Evolutionary conservation across 2,113 vertebrate species (phyloP), one percentile per base, ranked within the genome.

Genomic region (Potamarius usumacintae): DNA sequence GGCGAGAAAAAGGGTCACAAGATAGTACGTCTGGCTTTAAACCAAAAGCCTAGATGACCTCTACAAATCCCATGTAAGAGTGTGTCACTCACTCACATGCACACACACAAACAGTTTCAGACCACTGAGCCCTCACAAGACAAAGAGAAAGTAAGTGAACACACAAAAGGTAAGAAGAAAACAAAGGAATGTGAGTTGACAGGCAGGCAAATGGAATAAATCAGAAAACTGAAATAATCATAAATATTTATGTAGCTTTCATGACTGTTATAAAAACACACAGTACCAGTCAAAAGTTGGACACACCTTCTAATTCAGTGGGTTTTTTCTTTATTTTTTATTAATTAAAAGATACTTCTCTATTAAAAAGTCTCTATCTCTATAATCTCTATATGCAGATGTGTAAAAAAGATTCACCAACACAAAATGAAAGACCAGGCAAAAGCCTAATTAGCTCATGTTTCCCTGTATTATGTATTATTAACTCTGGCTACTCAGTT

Each of bases 11-110:
- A 83, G 86, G 92, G 93, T 94, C 94, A 94, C 92, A 10, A 89
- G 89, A 89, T 92, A 92, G 93, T 92, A 94, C 92, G 88, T 89
- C 7, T 50, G 90, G 92, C 92, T 92, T 94, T 92, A 93, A 93
- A 89, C 85, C 82, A 88, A 87, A 92, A 83, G 63, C 91, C 77
- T 89, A 77, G 87, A 86, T 76, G 88, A 87, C 90, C 94, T 58
- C 25, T 89, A 83, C 90, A 94, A 95, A 94, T 94, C 92, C 92
- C 84, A 89, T 88, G 90, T 84, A 89, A 90, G 90, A 92, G 55
- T 85, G 76, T 92, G 90, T 94, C 93, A 92, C 71, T 94, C 92
- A 92, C 69, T 92, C 42, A 85, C 81, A 90, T 86, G 84, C 79
- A 89, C 88, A 85, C 88, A 85, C 85, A 87, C 89, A 80, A 85